Conservation (phyloP, 2,113 vertebrate genomes). For the Dromas ardeola region DNA sequence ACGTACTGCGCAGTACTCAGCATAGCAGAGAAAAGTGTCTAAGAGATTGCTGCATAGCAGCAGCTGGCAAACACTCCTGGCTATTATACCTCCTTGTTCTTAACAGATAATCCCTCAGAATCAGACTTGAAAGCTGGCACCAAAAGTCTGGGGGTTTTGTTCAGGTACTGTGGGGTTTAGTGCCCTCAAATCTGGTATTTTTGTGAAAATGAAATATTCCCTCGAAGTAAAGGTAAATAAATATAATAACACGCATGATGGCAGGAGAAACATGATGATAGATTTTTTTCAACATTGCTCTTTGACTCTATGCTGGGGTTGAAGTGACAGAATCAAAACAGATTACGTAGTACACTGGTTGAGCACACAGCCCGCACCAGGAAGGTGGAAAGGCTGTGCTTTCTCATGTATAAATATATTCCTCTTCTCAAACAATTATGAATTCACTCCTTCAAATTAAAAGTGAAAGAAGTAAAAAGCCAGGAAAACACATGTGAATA, state of each 20-base stretch:
- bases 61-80: not conserved
- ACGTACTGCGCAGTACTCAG: not conserved
- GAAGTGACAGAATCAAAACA: not conserved
- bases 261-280: not conserved
- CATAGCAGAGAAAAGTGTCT: not conserved
- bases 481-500: not conserved
- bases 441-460: not conserved
- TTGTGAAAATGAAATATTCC: not conserved
- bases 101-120: not conserved
- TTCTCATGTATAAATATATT: not conserved
- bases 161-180: not conserved
- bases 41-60: not conserved
- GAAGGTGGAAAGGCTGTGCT: not conserved
- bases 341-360: not conserved
- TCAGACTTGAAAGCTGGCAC: not conserved
- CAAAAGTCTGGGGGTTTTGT: not conserved
- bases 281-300: not conserved
- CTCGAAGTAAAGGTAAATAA: not conserved
- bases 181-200: not conserved
- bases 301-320: not conserved
- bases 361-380: not conserved
- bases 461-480: not conserved
- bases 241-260: not conserved
- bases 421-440: not conserved
- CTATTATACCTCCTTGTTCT: not conserved